Conservation (phyloP, 2,888 invertebrate genomes). For the Brenthis daphne region DNA sequence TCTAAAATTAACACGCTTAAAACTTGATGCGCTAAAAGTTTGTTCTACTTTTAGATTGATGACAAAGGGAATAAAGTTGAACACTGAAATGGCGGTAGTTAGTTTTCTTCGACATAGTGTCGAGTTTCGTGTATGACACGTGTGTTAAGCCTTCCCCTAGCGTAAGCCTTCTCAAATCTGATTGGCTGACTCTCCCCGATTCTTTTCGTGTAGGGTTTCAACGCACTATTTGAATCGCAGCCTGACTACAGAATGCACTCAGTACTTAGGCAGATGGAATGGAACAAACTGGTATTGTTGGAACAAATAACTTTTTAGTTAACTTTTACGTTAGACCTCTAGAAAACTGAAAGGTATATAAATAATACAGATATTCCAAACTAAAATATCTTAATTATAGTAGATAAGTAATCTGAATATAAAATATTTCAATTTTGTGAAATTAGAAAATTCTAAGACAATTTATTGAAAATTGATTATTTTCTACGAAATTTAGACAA, state of each 20-base stretch:
- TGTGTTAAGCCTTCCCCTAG: constrained; percentile 52
- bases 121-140: constrained; percentile 36
- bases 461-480: too few relatives aligned
- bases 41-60: constrained; percentile 20
- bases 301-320: neutral
- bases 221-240: constrained; percentile 50
- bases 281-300: constrained; percentile 24
- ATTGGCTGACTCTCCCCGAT: constrained; percentile 57
- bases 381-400: too few relatives aligned
- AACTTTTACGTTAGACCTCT: constrained; percentile 5
- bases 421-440: too few relatives aligned
- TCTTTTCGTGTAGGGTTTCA: constrained; percentile 60
- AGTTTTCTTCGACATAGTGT: constrained; percentile 36
- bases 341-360: neutral
- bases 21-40: constrained; percentile 21
- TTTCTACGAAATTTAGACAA: too few relatives aligned
- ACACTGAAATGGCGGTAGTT: constrained; percentile 32
- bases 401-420: too few relatives aligned
- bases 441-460: too few relatives aligned
- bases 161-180: constrained; percentile 50
- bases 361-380: too few relatives aligned
- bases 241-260: constrained; percentile 45
- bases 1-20: constrained; percentile 3
- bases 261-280: constrained; percentile 35
- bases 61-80: constrained; percentile 31